phyloP scores from a whole-genome alignment of 2,797 vertebrate genomes.

The Amniataba percoides region DNA sequence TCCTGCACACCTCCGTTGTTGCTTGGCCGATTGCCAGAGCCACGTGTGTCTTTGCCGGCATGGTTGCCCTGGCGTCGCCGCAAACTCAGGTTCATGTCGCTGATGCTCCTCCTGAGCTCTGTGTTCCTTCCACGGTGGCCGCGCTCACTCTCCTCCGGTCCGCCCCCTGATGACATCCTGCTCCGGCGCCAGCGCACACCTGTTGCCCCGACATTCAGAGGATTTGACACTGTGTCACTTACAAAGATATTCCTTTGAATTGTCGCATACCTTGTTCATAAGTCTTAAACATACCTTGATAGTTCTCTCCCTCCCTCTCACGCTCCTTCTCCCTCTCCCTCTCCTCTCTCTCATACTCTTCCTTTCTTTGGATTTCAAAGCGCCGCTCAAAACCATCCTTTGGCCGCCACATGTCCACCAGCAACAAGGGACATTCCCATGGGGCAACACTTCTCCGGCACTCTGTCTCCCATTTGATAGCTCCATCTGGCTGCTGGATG shows the following conservation, averaged over 20 bases:
- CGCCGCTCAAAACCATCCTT: conserved; percentile 92
- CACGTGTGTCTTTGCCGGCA: conserved; percentile 69
- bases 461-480: conserved; percentile 90
- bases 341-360: conserved; percentile 88
- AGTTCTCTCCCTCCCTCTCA: conserved; percentile 86
- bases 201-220: conserved; percentile 50
- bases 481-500: conserved; percentile 85
- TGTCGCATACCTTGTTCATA: conserved; percentile 7
- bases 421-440: conserved; percentile 91
- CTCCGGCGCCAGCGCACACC: conserved; percentile 85
- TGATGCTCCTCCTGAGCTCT: conserved; percentile 92
- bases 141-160: conserved; percentile 83
- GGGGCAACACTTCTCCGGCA: conserved; percentile 91
- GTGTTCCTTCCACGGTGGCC: conserved; percentile 89
- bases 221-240: background rate
- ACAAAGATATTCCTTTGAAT: background rate
- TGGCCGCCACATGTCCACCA: conserved; percentile 95
- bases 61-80: conserved; percentile 89
- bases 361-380: conserved; percentile 91
- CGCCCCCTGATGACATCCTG: conserved; percentile 89
- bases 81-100: conserved; percentile 93
- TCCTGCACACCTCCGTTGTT: conserved; percentile 78
- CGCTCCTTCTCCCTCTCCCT: conserved; percentile 86
- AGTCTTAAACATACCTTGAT: conserved; percentile 78
- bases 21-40: conserved; percentile 63